These are phyloP conservation scores for Petrocephalus zakoni DNA, from an alignment of 2,113 vertebrate species.

Conservation along the genomic window DNA sequence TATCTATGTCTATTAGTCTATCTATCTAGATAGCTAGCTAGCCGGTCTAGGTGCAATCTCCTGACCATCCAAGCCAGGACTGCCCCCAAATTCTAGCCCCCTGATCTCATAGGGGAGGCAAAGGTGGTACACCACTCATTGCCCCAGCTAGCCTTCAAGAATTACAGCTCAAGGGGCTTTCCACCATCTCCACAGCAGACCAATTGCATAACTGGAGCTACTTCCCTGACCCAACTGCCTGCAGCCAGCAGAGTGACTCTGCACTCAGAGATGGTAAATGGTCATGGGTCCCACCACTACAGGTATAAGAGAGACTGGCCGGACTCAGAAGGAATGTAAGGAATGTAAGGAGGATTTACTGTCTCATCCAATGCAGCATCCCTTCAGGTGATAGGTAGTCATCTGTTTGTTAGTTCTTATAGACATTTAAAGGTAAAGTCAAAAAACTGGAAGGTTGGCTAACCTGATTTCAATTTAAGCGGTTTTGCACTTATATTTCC, in stretches of 20 bases:
- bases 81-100: background rate
- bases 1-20: too few relatives aligned
- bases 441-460: background rate
- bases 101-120: background rate
- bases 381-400: background rate
- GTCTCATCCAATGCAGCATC: background rate
- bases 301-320: too few relatives aligned
- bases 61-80: background rate
- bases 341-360: background rate
- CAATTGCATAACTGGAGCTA: too few relatives aligned
- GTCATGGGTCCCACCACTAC: too few relatives aligned
- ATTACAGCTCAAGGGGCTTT: too few relatives aligned
- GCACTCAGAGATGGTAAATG: too few relatives aligned
- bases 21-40: too few relatives aligned
- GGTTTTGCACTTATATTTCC: background rate
- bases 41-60: background rate
- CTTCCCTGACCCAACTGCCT: too few relatives aligned
- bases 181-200: too few relatives aligned
- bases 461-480: background rate
- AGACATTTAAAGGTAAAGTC: background rate
- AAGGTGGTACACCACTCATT: background rate
- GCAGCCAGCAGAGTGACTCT: too few relatives aligned
- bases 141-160: background rate
- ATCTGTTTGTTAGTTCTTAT: background rate
- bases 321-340: background rate